Conservation (phyloP, 2,797 vertebrate genomes). For the Carcharodon carcharias region DNA sequence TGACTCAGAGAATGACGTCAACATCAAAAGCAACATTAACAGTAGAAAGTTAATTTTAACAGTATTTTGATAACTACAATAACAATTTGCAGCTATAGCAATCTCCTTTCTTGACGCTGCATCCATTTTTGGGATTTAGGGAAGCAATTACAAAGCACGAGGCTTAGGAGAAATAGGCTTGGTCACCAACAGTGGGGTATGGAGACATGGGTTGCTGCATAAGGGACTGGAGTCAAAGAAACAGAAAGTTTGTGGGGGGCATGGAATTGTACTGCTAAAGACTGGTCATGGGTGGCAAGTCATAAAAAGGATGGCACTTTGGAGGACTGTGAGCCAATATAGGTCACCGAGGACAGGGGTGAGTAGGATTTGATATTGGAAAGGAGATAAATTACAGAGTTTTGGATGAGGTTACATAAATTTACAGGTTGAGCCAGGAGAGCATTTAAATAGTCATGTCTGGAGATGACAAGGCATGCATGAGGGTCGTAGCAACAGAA, state of each 20-base stretch:
- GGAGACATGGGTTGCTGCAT: no score
- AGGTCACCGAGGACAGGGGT: neutral
- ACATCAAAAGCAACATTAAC: neutral
- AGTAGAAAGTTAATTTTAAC: neutral
- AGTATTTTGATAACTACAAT: neutral
- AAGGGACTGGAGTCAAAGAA: neutral
- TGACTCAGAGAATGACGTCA: neutral
- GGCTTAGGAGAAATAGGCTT: neutral
- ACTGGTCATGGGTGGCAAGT: no score
- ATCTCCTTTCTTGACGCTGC: neutral
- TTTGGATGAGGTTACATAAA: neutral
- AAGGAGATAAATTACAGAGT: neutral
- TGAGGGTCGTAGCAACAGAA: neutral
- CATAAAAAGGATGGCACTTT: neutral
- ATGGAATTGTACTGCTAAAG: neutral
- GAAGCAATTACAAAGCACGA: neutral
- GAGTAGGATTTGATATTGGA: neutral
- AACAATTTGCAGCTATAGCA: neutral
- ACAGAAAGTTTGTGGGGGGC: no score
- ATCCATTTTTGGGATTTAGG: neutral
- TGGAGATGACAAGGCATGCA: neutral
- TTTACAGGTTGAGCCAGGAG: neutral
- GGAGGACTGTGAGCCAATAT: neutral
- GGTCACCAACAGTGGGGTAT: neutral
- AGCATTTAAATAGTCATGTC: neutral